Base-by-base conservation (phyloP, 2,113 vertebrate genomes). In the Anarhynchus alexandrinus region DNA sequence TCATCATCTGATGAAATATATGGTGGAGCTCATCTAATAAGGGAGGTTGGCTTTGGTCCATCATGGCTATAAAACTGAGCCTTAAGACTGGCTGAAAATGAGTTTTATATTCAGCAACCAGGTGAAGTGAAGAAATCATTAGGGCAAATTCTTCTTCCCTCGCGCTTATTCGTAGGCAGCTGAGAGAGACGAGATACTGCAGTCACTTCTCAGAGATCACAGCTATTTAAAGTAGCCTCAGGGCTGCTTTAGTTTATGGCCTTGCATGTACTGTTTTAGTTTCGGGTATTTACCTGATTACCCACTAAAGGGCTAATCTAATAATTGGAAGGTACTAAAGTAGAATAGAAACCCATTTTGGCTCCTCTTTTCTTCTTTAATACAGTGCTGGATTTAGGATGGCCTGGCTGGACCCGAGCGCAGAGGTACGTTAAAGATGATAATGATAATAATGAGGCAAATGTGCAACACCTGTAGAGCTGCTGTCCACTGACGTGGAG, bases 291-390 rank as follows among this genome's bases (percentile, higher is more conserved):
- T 92, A 71, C 65, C 74, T 86, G 72, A 70, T 80, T 58, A 90
- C 51, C 45, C 42, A 42, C 55, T 84, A 81, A 95, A 94, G 86
- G 94, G 77, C 88, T 96, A 93, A 76, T 71, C 79, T 91, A 82
- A 42, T 91, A 86, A 57, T 6, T 72, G 70, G 72, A 72, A 78
- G 9, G 59, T 88, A 64, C 59, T 76, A 57, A 82, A 84, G 45
- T 45, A 52, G 40, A 18, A 43, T 51, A 85, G 51, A 85, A 94
- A 71, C 10, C 14, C 13, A 27, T 61, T 90, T 87, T 86, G 43
- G 36, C 30, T 78, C 25, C 52, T 88, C 9, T 42, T 67, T 55
- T 71, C 29, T 78, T 88, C 65, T 57, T 65, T 80, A 76, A 52
- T 61, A 45, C 21, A 66, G 22, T 51, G 43, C 71, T 74, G 54